A percentile compares a stretch with the other conserved stretches of the same genome.
phyloP scores from a whole-genome alignment of 2,113 vertebrate genomes.

The Sorex araneus region DNA sequence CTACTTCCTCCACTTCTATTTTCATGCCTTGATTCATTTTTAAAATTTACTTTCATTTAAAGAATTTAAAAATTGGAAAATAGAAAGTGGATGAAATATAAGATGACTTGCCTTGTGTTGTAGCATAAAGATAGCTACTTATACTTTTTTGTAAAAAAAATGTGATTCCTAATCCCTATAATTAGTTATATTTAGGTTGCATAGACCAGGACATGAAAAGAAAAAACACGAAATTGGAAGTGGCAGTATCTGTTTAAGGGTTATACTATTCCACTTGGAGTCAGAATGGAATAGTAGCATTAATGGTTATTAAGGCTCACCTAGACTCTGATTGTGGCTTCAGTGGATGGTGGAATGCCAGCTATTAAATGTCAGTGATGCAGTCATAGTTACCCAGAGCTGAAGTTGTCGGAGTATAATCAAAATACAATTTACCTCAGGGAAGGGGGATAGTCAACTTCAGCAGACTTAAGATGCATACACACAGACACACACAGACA shows the following conservation, averaged over 20 bases:
- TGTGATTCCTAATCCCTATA: neutral
- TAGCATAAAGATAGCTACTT: neutral
- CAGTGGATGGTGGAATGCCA: neutral
- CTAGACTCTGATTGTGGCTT: neutral
- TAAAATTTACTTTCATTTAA: neutral
- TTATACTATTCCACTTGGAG: neutral
- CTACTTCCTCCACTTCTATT: neutral
- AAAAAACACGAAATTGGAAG: neutral
- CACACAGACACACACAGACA: neutral
- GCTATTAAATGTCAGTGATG: neutral
- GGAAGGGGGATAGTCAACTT: neutral
- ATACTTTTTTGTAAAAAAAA: neutral
- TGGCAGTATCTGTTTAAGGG: neutral
- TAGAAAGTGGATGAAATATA: neutral
- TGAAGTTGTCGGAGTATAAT: neutral
- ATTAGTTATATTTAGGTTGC: neutral
- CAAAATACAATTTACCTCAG: neutral
- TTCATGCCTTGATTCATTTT: neutral
- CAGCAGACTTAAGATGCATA: neutral
- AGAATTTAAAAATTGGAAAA: neutral
- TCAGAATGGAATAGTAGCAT: neutral
- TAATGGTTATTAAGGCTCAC: neutral
- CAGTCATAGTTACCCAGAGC: neutral
- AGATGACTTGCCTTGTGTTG: neutral
- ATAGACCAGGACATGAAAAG: neutral